Evolutionary conservation across 2,888 invertebrate species (phyloP), one percentile per base, ranked within the genome.

Genomic region (Fragum whitleyi): DNA sequence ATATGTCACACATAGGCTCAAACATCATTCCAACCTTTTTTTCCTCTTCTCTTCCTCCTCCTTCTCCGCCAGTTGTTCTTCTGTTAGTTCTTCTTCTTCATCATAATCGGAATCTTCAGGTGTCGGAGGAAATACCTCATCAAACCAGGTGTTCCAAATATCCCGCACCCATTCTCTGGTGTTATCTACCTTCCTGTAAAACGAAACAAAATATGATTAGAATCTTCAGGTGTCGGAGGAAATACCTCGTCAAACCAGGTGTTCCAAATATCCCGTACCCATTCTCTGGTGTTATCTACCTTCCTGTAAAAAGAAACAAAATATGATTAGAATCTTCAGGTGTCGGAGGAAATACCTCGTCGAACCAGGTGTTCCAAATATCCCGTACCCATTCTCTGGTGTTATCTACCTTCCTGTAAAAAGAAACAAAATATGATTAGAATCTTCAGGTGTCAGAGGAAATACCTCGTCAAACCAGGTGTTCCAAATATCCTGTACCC

Each of bases 131-230:
- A 89, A 94, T 0, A 92, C 90, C 71, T 93, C 90, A 79, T 94
- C 94, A 89, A 94, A 94, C 94, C 94, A 94, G 0, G 16, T 72
- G 80, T 94, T 93, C 94, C 94, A 94, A 42, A 94, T 91, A 47
- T 88, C 89, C 6, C 94, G 85, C 19, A 91, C 91, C 92, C 92
- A 93, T 74, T 94, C 94, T 23, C 94, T 77, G 32, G 88, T 88
- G 74, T 91, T 88, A 19, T 85, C 84, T 6, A 82, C 85, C 61
- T 62, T 74, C 36, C 91, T 91, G 81, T 29, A 74, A 9, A 16
- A 28, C 72, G 79, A 62, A 32, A 26, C 14, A 28, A 62, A 47
- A n/a, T n/a, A 23, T 88, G 88, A 9, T 92, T 92, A 2, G 92
- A 92, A 9, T 87, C 90, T 7, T 77, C 81, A 0, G 91, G 92